Evolutionary conservation across 2,797 vertebrate genomes (phyloP).

Genomic region (Sebastes taczanowskii): DNA sequence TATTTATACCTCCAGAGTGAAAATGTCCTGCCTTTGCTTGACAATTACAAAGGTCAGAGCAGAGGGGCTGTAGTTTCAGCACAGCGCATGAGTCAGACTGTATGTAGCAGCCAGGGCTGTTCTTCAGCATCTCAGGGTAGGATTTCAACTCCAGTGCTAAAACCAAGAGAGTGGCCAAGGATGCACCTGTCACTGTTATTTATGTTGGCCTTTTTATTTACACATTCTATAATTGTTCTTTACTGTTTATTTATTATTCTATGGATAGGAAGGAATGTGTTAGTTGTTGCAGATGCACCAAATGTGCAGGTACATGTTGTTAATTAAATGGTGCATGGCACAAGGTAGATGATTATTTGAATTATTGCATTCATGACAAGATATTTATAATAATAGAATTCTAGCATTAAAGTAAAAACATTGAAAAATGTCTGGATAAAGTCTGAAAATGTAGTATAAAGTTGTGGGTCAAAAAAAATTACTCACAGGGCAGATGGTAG

Average conservation of each 20-base stretch:
- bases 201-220: slow-evolving; percentile 28
- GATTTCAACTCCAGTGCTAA: slow-evolving; percentile 64
- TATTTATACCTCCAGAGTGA: slow-evolving; percentile 67
- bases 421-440: neutral
- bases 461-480: neutral
- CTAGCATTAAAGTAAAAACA: too few relatives aligned
- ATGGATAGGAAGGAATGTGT: neutral
- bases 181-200: slow-evolving; percentile 66
- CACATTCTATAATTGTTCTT: neutral
- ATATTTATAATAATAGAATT: neutral
- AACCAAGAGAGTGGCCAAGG: slow-evolving; percentile 30
- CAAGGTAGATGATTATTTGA: neutral
- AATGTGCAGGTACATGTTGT: neutral
- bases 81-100: slow-evolving; percentile 6
- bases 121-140: slow-evolving; percentile 58
- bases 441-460: neutral
- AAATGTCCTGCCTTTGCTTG: slow-evolving; percentile 56
- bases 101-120: slow-evolving; percentile 30
- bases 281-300: neutral
- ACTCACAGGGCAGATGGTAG: neutral
- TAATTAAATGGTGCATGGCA: neutral
- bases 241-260: neutral
- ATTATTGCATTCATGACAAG: neutral
- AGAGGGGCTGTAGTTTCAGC: slow-evolving; percentile 46
- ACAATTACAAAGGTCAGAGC: slow-evolving; percentile 66